phyloP scores from a whole-genome alignment of 2,797 vertebrate species.

The Silurus aristotelis region DNA sequence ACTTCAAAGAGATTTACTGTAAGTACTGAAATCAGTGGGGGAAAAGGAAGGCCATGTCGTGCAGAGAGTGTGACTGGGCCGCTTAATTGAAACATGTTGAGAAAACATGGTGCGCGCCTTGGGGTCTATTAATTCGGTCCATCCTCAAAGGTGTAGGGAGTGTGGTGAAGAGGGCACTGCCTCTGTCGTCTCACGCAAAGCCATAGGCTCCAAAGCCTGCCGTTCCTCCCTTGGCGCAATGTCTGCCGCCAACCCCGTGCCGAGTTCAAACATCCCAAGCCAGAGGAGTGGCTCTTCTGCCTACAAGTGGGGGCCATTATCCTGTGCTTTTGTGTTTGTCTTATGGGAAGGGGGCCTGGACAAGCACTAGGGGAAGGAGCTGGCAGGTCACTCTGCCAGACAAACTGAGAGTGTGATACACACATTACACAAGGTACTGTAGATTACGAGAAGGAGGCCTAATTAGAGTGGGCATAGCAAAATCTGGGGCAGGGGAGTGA shows the following conservation, averaged over 20 bases:
- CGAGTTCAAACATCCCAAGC: slow-evolving; percentile 74
- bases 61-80: slow-evolving; percentile 21
- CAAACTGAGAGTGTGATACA: slow-evolving; percentile 81
- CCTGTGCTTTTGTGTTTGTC: slow-evolving; percentile 74
- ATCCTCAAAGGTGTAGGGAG: slow-evolving; percentile 38
- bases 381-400: slow-evolving; percentile 83
- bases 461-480: slow-evolving; percentile 77
- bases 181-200: slow-evolving; percentile 44
- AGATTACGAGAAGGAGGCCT: slow-evolving; percentile 81
- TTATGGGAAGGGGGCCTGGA: slow-evolving; percentile 74
- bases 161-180: slow-evolving; percentile 33
- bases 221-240: slow-evolving; percentile 64
- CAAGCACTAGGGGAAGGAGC: slow-evolving; percentile 74
- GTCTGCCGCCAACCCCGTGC: slow-evolving; percentile 74
- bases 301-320: slow-evolving; percentile 76
- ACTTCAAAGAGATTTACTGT: slow-evolving; percentile 39
- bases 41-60: slow-evolving; percentile 11
- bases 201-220: slow-evolving; percentile 42
- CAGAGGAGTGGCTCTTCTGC: slow-evolving; percentile 73
- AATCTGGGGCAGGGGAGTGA: slow-evolving; percentile 69
- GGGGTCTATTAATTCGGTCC: not conserved
- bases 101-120: slow-evolving; percentile 27
- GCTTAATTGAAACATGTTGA: slow-evolving; percentile 47
- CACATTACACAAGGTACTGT: slow-evolving; percentile 90
- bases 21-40: slow-evolving; percentile 30